Evolutionary conservation across 2,888 invertebrate species (phyloP).

Genomic region (Amblyjoppa fuscipennis): DNA sequence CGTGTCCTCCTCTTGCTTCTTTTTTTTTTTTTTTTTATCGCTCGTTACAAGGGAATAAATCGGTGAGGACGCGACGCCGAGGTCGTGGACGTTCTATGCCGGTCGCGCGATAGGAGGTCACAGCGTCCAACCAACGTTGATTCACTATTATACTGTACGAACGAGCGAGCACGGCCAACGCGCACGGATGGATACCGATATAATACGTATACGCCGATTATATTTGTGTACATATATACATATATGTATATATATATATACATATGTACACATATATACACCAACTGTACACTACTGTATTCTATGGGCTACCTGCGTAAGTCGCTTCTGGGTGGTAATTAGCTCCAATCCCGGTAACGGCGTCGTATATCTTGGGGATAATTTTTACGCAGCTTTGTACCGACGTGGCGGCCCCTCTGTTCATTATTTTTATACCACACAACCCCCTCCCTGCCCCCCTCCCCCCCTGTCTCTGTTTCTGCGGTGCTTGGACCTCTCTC

Average conservation of each 20-base stretch:
- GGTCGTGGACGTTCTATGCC: slow-evolving; percentile 75
- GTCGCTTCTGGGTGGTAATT: slow-evolving; percentile 83
- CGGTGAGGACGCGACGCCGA: slow-evolving; percentile 66
- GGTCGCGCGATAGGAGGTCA: slow-evolving; percentile 43
- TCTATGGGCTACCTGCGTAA: slow-evolving; percentile 69
- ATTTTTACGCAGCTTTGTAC: slow-evolving; percentile 76
- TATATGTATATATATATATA: not conserved
- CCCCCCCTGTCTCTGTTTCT: slow-evolving; percentile 43
- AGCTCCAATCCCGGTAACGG: slow-evolving; percentile 82
- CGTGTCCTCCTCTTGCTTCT: slow-evolving; percentile 60
- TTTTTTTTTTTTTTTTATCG: slow-evolving; percentile 65
- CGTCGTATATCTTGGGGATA: slow-evolving; percentile 81
- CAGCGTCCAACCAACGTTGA: slow-evolving; percentile 31
- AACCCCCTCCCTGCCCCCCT: slow-evolving; percentile 49
- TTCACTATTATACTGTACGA: slow-evolving; percentile 71
- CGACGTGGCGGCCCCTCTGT: slow-evolving; percentile 78
- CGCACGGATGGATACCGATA: slow-evolving; percentile 4
- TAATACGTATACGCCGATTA: not conserved
- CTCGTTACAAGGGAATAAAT: slow-evolving; percentile 81
- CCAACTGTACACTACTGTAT: not conserved
- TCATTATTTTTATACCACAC: slow-evolving; percentile 78
- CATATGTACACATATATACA: slow-evolving; percentile 5
- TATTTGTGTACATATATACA: not conserved
- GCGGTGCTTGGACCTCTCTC: slow-evolving; percentile 18
- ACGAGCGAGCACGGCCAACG: slow-evolving; percentile 3